Base-by-base conservation (phyloP, 2,797 vertebrate genomes). In the Spheniscus humboldti region DNA sequence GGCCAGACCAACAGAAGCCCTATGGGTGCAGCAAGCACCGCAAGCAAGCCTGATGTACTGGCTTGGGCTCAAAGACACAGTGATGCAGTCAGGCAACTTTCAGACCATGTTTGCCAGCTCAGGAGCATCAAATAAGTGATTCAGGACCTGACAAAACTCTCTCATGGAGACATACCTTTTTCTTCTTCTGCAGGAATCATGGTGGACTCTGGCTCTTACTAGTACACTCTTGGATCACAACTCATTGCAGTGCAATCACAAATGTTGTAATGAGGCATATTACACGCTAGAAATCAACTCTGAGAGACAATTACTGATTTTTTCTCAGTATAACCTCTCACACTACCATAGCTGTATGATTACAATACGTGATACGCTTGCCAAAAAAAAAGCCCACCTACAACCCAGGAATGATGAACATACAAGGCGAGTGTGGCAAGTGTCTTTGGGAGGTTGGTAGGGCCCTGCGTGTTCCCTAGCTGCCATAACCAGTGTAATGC, bases 11-110 rank as follows among this genome's bases (percentile, higher is more conserved):
- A 18, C 16, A 59, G 60, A 90, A 52, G 14, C 13, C 28, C 31
- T 62, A 10, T 0, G 24, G 9, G 33, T 55, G 11, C 39, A 67
- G 18, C 0, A 0, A 73, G 23, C 14, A 33, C 33, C 3, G 1
- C 35, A 57, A 3, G 5, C 8, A 35, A 79, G 23, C 18, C 33
- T 35, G 63, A 52, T 27, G 33, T 33, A 5, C 63, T 60, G 43
- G 6, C 16, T 60, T 53, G 33, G 71, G 24, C n/a, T 80, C 52
- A 85, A 30, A 83, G 39, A 8, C 79, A 71, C 30, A 48, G 6
- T 30, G 31, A 27, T 48, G 12, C 0, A 0, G 10, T 73, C 43
- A 60, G 28, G n/a, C 31, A 86, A 56, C 18, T 78, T 91, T 80
- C 5, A 5, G 41, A 31, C 8, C 28, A 8, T 9, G 5, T 56